Percentiles rank a stretch among this genome's conserved stretches.
Evolutionary conservation across 2,888 invertebrate species (phyloP).

Genomic region (Celastrina argiolus): DNA sequence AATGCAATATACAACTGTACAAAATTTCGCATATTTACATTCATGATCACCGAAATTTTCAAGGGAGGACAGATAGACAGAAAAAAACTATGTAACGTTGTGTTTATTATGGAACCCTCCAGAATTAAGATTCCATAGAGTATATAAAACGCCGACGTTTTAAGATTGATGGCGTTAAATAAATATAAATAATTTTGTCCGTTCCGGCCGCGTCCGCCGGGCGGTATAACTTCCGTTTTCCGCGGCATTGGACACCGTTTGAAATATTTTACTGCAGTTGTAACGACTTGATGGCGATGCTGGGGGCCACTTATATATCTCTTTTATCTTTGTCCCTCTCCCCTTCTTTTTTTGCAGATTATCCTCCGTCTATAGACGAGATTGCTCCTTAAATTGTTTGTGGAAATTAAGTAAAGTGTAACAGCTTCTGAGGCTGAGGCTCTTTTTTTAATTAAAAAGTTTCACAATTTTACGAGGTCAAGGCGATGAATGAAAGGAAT

Average conservation of each 20-base stretch:
- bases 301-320: slow-evolving; percentile 76
- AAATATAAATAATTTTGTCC: slow-evolving; percentile 7
- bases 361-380: slow-evolving; percentile 31
- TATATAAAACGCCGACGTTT: not conserved
- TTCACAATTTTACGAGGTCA: not conserved
- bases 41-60: no score
- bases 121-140: not conserved
- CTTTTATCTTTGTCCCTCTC: slow-evolving; percentile 73
- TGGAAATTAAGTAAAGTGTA: slow-evolving; percentile 34
- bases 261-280: slow-evolving; percentile 77
- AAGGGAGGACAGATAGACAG: no score
- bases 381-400: slow-evolving; percentile 36
- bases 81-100: no score
- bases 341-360: slow-evolving; percentile 56
- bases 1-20: no score
- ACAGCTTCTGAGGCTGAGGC: not conserved
- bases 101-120: no score
- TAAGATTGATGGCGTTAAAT: not conserved
- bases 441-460: slow-evolving; percentile 2
- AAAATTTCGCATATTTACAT: no score
- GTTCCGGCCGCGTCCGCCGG: slow-evolving; percentile 34
- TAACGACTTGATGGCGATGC: slow-evolving; percentile 77
- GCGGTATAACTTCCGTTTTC: slow-evolving; percentile 76
- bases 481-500: not conserved
- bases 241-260: slow-evolving; percentile 77